Percentiles rank a stretch among this genome's conserved stretches.
Evolutionary conservation across 2,888 invertebrate species (phyloP).

Genomic region (Pomacea canaliculata): DNA sequence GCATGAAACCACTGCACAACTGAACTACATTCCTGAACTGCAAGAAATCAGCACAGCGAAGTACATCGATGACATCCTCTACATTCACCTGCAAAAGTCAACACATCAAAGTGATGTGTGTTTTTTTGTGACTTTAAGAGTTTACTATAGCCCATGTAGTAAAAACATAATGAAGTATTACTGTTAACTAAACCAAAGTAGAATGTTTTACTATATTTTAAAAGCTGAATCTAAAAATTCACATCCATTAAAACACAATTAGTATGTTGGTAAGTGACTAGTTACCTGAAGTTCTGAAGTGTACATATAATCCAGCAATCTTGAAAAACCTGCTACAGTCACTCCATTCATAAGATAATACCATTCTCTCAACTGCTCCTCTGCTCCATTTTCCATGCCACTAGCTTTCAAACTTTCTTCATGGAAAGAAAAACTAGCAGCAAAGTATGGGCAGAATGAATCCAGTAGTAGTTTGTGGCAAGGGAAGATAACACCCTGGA

Average conservation of each 20-base stretch:
- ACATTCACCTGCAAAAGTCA: conserved; percentile 14
- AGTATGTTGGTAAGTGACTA: neutral
- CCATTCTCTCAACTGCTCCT: conserved; percentile 9
- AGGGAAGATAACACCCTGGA: conserved; percentile 26
- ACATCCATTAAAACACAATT: neutral
- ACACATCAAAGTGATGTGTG: too few species aligned
- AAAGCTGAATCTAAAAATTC: too few species aligned
- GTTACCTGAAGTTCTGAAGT: conserved; percentile 21
- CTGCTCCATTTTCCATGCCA: neutral
- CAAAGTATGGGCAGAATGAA: conserved; percentile 31
- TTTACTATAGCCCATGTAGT: too few species aligned
- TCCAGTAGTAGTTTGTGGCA: conserved; percentile 34
- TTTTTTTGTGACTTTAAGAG: too few species aligned
- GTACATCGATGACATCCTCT: conserved; percentile 29
- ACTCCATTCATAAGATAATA: conserved; percentile 21
- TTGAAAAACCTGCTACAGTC: conserved; percentile 26
- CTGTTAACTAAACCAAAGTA: too few species aligned
- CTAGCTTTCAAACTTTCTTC: neutral
- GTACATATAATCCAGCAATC: conserved; percentile 32
- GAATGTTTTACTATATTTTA: too few species aligned
- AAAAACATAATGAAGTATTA: too few species aligned
- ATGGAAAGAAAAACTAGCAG: conserved; percentile 28
- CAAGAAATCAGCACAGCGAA: conserved; percentile 33
- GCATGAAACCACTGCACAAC: conserved; percentile 26
- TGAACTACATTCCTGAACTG: conserved; percentile 30